These are phyloP conservation scores for Piaya cayana DNA, from an alignment of 2,113 vertebrate species.

Conservation along the genomic window DNA sequence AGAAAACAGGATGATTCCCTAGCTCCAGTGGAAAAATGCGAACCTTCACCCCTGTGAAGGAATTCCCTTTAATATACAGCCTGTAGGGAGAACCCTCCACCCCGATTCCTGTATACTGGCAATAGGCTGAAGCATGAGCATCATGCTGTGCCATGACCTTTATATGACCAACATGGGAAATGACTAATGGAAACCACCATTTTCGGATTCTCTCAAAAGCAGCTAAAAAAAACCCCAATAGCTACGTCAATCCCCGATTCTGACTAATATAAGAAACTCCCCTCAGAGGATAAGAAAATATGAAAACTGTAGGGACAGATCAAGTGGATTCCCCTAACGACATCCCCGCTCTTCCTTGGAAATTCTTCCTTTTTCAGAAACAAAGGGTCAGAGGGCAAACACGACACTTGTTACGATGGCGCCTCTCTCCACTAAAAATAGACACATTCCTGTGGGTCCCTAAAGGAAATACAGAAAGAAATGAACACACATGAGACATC, in stretches of 20 bases:
- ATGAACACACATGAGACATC: conserved; percentile 40
- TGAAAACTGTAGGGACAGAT: conserved; percentile 38
- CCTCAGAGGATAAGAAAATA: conserved; percentile 14
- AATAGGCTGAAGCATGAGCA: background rate
- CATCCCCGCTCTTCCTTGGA: background rate
- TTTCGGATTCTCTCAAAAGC: conserved; percentile 29
- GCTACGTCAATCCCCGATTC: background rate
- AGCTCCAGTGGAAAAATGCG: conserved; percentile 14
- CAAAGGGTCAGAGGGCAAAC: conserved; percentile 42
- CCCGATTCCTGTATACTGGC: background rate
- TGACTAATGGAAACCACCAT: conserved; percentile 51
- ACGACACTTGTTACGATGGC: conserved; percentile 37
- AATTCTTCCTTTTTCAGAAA: conserved; percentile 57
- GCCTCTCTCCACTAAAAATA: conserved; percentile 51
- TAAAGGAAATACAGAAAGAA: conserved; percentile 47
- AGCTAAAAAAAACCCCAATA: conserved; percentile 60
- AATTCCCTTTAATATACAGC: conserved; percentile 23
- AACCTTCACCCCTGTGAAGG: conserved; percentile 30
- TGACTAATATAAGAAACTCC: conserved; percentile 4
- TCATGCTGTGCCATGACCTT: conserved; percentile 1
- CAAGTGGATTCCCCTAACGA: conserved; percentile 63
- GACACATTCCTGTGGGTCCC: conserved; percentile 59
- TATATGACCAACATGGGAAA: conserved; percentile 33
- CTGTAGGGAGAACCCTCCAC: conserved; percentile 16
- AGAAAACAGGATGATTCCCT: background rate